phyloP scores from a whole-genome alignment of 2,888 invertebrate genomes.

The Ornithoptera priamus region DNA sequence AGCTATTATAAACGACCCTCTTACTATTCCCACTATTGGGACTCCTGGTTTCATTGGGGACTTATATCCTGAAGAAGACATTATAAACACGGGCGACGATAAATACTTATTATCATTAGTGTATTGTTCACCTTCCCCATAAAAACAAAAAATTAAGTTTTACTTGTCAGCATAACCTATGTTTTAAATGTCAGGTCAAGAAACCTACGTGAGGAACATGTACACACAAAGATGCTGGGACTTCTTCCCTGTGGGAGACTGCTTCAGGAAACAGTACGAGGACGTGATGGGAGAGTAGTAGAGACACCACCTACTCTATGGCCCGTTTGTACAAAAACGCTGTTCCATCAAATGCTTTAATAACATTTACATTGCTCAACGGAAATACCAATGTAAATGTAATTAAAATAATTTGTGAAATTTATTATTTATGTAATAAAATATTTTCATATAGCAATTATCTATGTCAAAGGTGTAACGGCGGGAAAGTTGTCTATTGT shows the following conservation, averaged over 20 bases:
- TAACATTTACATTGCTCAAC: constrained; percentile 20
- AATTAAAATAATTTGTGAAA: neutral
- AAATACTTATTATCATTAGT: too few species aligned
- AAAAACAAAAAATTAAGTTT: neutral
- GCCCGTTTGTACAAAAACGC: constrained; percentile 14
- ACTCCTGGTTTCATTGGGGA: too few species aligned
- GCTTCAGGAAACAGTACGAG: constrained; percentile 99
- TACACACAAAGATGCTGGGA: constrained; percentile 99
- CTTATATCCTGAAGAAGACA: too few species aligned
- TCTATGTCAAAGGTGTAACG: neutral
- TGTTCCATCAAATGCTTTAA: constrained; percentile 8
- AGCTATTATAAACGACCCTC: neutral
- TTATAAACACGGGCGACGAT: too few species aligned
- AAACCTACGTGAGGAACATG: constrained; percentile 99
- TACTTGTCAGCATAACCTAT: neutral
- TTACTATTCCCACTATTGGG: neutral
- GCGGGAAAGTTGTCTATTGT: constrained; percentile 4
- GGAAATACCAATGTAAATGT: constrained; percentile 15
- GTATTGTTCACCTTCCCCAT: too few species aligned
- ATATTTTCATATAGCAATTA: neutral
- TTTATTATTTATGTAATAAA: neutral
- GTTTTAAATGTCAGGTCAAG: constrained; percentile 85
- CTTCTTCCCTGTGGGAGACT: constrained; percentile 99
- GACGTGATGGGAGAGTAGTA: constrained; percentile 83
- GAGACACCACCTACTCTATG: neutral